Conservation (phyloP, 2,888 invertebrate species). For the Agonopterix arenella region DNA sequence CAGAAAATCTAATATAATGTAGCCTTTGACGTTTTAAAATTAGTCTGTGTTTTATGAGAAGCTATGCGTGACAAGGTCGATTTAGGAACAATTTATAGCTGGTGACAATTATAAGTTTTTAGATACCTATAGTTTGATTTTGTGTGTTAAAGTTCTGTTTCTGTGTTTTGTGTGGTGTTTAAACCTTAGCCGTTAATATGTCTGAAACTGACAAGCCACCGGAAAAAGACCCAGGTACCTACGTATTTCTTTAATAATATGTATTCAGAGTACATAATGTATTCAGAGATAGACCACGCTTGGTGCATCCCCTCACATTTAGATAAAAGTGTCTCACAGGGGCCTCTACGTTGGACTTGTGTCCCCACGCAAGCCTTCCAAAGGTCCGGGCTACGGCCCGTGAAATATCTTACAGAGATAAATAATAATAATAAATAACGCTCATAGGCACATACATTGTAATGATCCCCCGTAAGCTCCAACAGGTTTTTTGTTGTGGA, state of each 20-base stretch:
- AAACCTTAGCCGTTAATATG: neutral
- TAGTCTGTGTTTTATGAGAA: constrained; percentile 22
- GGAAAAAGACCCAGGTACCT: constrained; percentile 23
- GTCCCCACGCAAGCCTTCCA: too few relatives aligned
- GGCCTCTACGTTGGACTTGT: too few relatives aligned
- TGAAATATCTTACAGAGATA: too few relatives aligned
- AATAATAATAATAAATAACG: too few relatives aligned
- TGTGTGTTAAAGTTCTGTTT: constrained; percentile 19
- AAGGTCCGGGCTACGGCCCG: too few relatives aligned
- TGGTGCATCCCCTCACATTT: too few relatives aligned
- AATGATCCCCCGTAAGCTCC: too few relatives aligned
- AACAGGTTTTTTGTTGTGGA: too few relatives aligned
- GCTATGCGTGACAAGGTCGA: constrained; percentile 34
- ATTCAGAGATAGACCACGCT: too few relatives aligned
- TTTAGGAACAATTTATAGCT: constrained; percentile 29
- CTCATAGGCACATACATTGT: too few relatives aligned
- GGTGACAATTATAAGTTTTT: constrained; percentile 13
- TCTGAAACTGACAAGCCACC: constrained; percentile 15
- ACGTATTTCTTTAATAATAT: constrained; percentile 4
- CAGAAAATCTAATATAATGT: constrained; percentile 6
- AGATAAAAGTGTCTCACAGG: too few relatives aligned
- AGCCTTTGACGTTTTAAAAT: constrained; percentile 19
- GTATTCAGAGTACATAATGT: too few relatives aligned
- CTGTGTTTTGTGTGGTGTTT: constrained; percentile 7
- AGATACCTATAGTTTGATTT: constrained; percentile 14